These are phyloP conservation scores for Campoletis sonorensis DNA, from an alignment of 1,140 invertebrate genomes.

Conservation along the genomic window DNA sequence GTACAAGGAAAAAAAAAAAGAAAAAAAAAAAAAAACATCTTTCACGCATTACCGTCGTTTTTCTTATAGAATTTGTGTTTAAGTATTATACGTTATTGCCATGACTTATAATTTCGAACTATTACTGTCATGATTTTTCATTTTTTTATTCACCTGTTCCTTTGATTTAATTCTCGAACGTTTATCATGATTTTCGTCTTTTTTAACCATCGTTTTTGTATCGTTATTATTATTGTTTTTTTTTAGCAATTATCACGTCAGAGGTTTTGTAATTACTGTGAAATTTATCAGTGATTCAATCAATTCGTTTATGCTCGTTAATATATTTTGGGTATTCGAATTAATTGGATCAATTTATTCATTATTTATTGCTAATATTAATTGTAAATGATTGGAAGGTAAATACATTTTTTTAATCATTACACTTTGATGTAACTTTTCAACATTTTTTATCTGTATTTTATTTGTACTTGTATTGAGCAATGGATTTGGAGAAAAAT, in stretches of 20 bases:
- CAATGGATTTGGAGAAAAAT: background rate
- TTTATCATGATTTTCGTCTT: background rate
- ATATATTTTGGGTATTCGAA: too few species aligned
- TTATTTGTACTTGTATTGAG: too few species aligned
- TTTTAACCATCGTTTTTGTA: too few species aligned
- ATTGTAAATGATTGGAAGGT: background rate
- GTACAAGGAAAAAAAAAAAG: too few species aligned
- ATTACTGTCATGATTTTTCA: background rate
- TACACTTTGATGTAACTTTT: background rate
- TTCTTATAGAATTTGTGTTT: background rate
- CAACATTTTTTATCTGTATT: background rate
- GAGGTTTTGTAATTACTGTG: too few species aligned
- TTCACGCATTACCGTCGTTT: background rate
- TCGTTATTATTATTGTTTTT: too few species aligned
- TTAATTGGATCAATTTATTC: too few species aligned
- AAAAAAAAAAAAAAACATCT: slow-evolving; percentile 3
- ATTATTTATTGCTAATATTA: too few species aligned
- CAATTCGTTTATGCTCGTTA: too few species aligned
- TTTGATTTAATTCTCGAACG: background rate
- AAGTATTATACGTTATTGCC: slow-evolving; percentile 3
- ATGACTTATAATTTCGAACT: background rate
- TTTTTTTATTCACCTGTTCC: too few species aligned
- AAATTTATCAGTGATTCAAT: too few species aligned
- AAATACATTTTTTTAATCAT: background rate
- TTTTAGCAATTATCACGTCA: too few species aligned